Evolutionary conservation across 2,888 invertebrate genomes (phyloP), one percentile per base, ranked within the genome.

Genomic region (Venusia cambrica): DNA sequence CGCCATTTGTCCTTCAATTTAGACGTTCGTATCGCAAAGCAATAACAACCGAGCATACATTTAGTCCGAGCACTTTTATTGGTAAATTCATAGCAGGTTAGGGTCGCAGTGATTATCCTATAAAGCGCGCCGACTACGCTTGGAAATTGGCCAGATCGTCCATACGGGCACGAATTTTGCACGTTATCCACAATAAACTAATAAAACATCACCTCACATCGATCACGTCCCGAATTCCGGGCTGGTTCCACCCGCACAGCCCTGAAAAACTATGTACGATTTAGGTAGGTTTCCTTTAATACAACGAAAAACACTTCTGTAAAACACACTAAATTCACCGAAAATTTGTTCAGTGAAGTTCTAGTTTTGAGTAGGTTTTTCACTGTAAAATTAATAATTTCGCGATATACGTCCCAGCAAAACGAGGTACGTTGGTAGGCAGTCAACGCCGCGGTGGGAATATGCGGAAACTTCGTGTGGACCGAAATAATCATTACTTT

Each of bases 401-500:
- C 18, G 40, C 71, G 71, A 76, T 75, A 72, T 76, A 71, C 73
- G 73, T 76, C 79, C 78, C 74, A 76, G 64, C 68, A 73, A 61
- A 71, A 57, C 70, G 63, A 69, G 64, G 68, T 75, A 76, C 67
- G 68, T 74, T 74, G 67, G 62, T 60, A 67, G 70, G 68, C n/a
- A 11, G 59, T 63, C 15, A 78, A 80, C 84, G 84, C 84, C 64
- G 57, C 70, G 43, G 55, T 77, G 87, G 79, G 75, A 75, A 64
- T 74, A 72, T 73, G 80, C 65, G 72, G 77, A 77, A 40, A 85
- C 81, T 78, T 79, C 51, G 48, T 64, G 70, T 72, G 77, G 79
- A 85, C 87, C 80, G 73, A 87, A 88, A 87, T 88, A 88, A 88
- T 88, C 87, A 85, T 87, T 88, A 88, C 81, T 87, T 87, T 84